These are phyloP conservation scores for Microctenopoma lineatum DNA, from an alignment of 2,797 vertebrate species.

Conservation along the genomic window DNA sequence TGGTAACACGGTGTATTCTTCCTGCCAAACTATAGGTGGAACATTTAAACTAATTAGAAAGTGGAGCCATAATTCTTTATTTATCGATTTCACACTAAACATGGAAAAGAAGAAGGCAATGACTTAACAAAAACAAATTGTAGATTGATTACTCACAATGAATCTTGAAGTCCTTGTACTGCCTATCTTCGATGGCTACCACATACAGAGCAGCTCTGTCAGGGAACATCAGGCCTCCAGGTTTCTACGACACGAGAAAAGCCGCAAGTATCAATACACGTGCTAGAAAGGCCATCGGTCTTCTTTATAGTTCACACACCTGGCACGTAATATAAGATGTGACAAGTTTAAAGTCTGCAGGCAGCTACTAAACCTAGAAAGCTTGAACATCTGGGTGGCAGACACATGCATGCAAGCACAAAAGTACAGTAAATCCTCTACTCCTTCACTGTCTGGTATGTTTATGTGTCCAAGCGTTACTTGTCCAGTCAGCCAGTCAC, in stretches of 20 bases:
- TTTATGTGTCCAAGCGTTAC: slow-evolving; percentile 31
- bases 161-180: slow-evolving; percentile 99
- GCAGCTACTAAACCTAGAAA: slow-evolving; percentile 31
- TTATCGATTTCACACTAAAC: slow-evolving; percentile 12
- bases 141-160: slow-evolving; percentile 89
- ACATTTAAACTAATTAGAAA: background rate
- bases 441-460: slow-evolving; percentile 44
- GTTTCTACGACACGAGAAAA: slow-evolving; percentile 89
- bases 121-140: slow-evolving; percentile 8
- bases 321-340: slow-evolving; percentile 50
- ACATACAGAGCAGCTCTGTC: slow-evolving; percentile 96
- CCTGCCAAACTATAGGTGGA: background rate
- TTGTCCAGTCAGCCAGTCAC: slow-evolving; percentile 10
- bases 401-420: slow-evolving; percentile 14
- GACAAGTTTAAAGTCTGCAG: slow-evolving; percentile 37
- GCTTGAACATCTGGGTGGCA: slow-evolving; percentile 42
- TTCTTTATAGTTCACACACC: slow-evolving; percentile 57
- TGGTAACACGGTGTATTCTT: background rate
- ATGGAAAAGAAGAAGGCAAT: slow-evolving; percentile 4
- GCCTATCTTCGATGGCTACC: slow-evolving; percentile 96
- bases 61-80: background rate
- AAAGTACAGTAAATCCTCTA: slow-evolving; percentile 45
- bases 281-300: slow-evolving; percentile 27
- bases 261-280: slow-evolving; percentile 24
- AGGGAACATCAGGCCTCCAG: slow-evolving; percentile 98